Conservation (phyloP, 2,797 vertebrate genomes). For the Trichosurus vulpecula region DNA sequence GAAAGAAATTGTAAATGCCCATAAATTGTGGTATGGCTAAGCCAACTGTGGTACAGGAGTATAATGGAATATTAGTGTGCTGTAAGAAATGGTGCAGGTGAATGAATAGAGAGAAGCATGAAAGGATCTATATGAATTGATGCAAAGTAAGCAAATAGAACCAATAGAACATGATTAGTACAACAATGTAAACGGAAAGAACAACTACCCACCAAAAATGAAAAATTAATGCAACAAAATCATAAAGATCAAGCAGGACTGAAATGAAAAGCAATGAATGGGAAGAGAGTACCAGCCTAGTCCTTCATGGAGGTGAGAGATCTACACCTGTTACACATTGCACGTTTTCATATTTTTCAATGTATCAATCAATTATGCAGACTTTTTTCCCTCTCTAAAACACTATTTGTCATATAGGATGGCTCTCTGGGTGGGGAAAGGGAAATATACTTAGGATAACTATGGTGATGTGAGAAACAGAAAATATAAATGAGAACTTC, state of each 20-base stretch:
- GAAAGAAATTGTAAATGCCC: background rate
- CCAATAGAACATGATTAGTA: background rate
- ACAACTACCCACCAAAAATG: background rate
- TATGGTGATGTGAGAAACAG: background rate
- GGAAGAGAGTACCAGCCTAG: background rate
- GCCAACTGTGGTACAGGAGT: background rate
- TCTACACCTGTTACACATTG: background rate
- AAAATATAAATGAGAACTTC: background rate
- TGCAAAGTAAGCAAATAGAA: background rate
- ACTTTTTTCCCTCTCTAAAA: background rate
- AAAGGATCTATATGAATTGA: background rate
- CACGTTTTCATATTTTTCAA: background rate
- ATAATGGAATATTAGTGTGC: background rate
- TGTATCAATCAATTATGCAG: background rate
- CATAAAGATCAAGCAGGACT: background rate
- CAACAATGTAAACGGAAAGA: background rate
- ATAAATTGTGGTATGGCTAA: background rate
- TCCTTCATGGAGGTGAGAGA: background rate
- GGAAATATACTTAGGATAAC: background rate
- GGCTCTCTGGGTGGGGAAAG: background rate
- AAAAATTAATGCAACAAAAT: background rate
- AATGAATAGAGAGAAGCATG: background rate
- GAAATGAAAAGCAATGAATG: background rate
- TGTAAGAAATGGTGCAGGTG: background rate
- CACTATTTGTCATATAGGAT: background rate